phyloP scores from a whole-genome alignment of 2,113 vertebrate species.

The Cephalopterus ornatus region DNA sequence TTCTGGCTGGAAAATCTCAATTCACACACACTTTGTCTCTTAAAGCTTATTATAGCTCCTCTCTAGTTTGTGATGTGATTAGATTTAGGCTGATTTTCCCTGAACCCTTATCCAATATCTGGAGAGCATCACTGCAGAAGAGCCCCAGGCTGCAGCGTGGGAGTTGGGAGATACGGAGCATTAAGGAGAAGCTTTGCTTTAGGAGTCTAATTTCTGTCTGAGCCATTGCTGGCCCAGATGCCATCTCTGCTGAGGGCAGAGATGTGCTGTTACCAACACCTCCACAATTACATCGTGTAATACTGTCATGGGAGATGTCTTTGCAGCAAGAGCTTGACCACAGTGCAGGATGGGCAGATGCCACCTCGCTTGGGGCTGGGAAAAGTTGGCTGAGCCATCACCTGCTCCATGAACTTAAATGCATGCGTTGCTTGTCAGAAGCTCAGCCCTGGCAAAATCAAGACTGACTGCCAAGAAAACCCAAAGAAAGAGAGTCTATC shows the following conservation, averaged over 20 bases:
- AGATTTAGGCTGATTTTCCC: slow-evolving; percentile 61
- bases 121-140: not conserved
- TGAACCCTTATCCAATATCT: slow-evolving; percentile 61
- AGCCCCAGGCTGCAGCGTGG: not conserved
- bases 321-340: not conserved
- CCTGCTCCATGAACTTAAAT: not conserved
- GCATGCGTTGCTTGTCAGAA: accelerated
- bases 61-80: slow-evolving; percentile 14
- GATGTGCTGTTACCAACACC: not conserved
- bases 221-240: not conserved
- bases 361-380: not conserved
- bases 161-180: not conserved
- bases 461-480: not conserved
- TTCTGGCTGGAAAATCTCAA: slow-evolving; percentile 4
- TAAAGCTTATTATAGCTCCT: not conserved
- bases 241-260: not conserved
- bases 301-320: accelerated
- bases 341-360: not conserved
- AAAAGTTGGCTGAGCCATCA: not conserved
- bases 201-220: not conserved
- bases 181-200: not conserved
- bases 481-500: not conserved
- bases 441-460: not conserved
- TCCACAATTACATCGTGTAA: not conserved
- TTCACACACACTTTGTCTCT: not conserved